These are phyloP conservation scores for Coelogynopora nodosa DNA, from an alignment of 2,888 invertebrate species.

Conservation along the genomic window DNA sequence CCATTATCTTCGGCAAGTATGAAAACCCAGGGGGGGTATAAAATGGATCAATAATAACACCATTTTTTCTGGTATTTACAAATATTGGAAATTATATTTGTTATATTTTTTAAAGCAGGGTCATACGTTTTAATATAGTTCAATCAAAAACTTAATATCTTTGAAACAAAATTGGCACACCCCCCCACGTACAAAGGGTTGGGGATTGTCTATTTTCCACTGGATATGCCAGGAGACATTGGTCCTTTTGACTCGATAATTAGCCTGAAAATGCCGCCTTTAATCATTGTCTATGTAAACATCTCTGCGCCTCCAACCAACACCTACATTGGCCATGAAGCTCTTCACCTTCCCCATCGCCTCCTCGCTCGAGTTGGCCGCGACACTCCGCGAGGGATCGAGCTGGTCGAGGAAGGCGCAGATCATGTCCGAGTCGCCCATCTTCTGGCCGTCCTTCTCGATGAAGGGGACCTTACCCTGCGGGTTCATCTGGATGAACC, in stretches of 20 bases:
- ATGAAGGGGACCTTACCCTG: constrained; percentile 59
- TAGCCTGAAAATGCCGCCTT: no score
- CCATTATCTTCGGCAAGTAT: no score
- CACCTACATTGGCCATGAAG: neutral
- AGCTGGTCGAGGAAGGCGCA: constrained; percentile 55
- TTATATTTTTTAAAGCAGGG: no score
- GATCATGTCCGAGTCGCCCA: constrained; percentile 37
- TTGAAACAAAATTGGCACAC: neutral
- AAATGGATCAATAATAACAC: no score
- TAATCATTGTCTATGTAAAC: no score
- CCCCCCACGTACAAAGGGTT: neutral
- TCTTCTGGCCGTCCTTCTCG: constrained; percentile 32
- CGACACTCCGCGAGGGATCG: neutral
- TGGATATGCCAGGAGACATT: neutral
- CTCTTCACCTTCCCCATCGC: neutral
- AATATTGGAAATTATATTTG: no score
- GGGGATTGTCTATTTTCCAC: neutral
- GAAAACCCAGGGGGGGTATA: no score
- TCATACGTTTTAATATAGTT: no score
- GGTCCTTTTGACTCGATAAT: neutral
- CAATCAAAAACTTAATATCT: neutral
- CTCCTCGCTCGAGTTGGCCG: neutral
- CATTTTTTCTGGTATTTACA: no score
- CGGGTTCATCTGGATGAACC: constrained; percentile 59
- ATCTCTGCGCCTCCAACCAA: no score